These are phyloP conservation scores for Zeugodacus cucurbitae DNA, from an alignment of 1,140 invertebrate genomes.

Conservation along the genomic window DNA sequence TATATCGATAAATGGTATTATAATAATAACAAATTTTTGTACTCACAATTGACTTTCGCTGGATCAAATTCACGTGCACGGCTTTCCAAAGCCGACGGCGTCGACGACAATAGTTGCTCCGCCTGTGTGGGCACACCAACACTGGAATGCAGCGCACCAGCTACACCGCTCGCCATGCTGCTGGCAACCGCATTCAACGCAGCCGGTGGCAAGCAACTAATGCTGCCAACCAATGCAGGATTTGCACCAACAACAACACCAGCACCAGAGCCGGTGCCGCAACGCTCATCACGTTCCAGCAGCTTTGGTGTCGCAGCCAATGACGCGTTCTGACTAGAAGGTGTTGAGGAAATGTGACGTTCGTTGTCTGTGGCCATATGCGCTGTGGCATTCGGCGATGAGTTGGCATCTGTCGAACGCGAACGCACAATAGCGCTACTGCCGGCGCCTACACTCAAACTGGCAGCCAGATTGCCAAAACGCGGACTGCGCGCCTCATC, in stretches of 20 bases:
- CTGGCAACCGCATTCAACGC: slow-evolving; percentile 47
- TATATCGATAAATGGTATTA: no score
- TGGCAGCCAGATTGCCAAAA: not conserved
- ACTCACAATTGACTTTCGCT: slow-evolving; percentile 65
- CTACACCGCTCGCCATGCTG: not conserved
- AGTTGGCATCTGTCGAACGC: not conserved
- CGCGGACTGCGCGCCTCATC: slow-evolving; percentile 43
- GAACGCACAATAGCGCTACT: not conserved
- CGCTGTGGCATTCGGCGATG: not conserved
- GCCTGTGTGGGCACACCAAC: not conserved
- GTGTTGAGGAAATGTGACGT: slow-evolving; percentile 52
- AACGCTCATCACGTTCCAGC: slow-evolving; percentile 47
- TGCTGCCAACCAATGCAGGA: slow-evolving; percentile 52
- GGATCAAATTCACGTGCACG: slow-evolving; percentile 57
- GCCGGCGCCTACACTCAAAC: not conserved
- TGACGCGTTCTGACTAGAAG: slow-evolving; percentile 60
- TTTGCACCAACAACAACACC: slow-evolving; percentile 39
- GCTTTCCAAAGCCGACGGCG: slow-evolving; percentile 51
- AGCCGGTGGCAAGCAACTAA: slow-evolving; percentile 60
- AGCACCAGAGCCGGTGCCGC: slow-evolving; percentile 8
- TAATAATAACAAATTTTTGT: slow-evolving; percentile 21
- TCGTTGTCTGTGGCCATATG: slow-evolving; percentile 47
- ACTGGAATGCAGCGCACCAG: not conserved
- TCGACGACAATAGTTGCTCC: slow-evolving; percentile 45
- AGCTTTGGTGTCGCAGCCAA: slow-evolving; percentile 55